Base-by-base conservation (phyloP, 2,888 invertebrate genomes). In the Phyllotreta cruciferae region DNA sequence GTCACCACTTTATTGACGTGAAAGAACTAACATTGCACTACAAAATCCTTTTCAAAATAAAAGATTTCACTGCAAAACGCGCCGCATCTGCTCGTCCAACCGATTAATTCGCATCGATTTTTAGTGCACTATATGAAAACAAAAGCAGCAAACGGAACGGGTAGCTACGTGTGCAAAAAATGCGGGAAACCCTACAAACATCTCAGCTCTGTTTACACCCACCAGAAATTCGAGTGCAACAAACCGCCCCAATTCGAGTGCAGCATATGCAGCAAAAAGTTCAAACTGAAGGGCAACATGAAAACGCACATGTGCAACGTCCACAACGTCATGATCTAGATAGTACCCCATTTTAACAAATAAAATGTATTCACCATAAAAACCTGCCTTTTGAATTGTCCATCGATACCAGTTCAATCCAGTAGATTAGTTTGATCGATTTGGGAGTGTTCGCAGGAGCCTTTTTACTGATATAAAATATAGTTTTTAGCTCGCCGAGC, bases 171-270 rank as follows among this genome's bases (percentile, higher is more conserved):
- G 3, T 74, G 74, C 63, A 65, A 63, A 49, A 64, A 63, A 1
- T 75, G 75, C 56, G 56, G 66, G 10, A 74, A 75, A 61, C 66
- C 64, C 36, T 76, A 75, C 67, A 74, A 72, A 55, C 69, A 72
- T 52, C 63, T 68, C 44, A 67, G 71, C 11, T 70, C 71, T 36
- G 62, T 71, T 2, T 55, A 63, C 36, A 67, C 56, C 7, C 70
- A 70, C 49, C 64, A 56, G 34, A 66, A 67, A 38, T 70, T 66
- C 34, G 70, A 70, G 56, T 70, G 70, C 39, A 67, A 68, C 49
- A 66, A 61, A 58, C 44, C 52, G 10, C 68, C 70, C 6, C 73
- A 73, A 47, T 73, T 73, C 37, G 45, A 24, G 38, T 68, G 68
- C 41, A 41, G 57, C 9, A 36, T 68, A 3, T 68, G 68, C 56